phyloP scores from a whole-genome alignment of 2,113 vertebrate genomes.

The Rhagologus leucostigma region DNA sequence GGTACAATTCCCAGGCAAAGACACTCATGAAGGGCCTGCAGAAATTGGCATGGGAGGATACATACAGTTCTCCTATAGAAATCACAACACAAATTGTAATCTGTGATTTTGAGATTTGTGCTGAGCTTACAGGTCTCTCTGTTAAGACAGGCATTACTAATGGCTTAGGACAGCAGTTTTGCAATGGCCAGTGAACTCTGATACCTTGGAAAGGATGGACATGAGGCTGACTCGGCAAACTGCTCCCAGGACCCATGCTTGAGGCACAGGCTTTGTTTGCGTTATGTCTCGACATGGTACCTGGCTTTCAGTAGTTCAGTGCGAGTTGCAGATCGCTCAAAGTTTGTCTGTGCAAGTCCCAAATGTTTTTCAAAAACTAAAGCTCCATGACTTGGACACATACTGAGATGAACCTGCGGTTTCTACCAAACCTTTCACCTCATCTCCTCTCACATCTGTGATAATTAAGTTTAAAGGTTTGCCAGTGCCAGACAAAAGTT shows the following conservation, averaged over 20 bases:
- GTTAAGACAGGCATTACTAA: not conserved
- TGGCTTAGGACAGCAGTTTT: not conserved
- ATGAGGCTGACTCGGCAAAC: not conserved
- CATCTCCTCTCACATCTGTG: not conserved
- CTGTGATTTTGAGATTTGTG: not conserved
- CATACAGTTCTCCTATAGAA: not conserved
- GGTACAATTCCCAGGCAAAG: not conserved
- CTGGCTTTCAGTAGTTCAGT: not conserved
- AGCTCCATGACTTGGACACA: not conserved
- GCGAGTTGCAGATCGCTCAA: not conserved
- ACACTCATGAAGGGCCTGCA: not conserved
- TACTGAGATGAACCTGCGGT: not conserved
- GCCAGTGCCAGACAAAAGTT: not conserved
- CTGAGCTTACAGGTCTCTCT: not conserved
- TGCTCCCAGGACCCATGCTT: not conserved
- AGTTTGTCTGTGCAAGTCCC: not conserved
- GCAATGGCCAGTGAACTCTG: not conserved
- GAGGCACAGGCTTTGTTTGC: not conserved
- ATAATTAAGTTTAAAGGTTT: not conserved
- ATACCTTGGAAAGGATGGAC: not conserved
- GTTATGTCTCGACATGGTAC: accelerated
- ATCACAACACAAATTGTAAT: not conserved
- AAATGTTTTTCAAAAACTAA: not conserved
- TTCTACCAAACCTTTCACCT: not conserved
- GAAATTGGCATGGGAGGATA: not conserved